Evolutionary conservation across 2,113 vertebrate genomes (phyloP).

Genomic region (Hassar affinis): DNA sequence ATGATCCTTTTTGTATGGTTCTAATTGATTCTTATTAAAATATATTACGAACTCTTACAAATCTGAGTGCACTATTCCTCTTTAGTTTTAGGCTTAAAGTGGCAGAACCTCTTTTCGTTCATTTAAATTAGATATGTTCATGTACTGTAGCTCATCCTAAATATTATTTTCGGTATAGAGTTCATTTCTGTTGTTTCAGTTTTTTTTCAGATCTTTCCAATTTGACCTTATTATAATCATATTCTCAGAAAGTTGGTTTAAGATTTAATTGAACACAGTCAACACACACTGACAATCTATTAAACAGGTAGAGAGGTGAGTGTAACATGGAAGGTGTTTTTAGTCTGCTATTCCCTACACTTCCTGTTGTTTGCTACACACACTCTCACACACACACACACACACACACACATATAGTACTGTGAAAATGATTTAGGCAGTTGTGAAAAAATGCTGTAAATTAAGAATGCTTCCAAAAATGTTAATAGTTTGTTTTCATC

Average conservation of each 20-base stretch:
- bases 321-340: conserved; percentile 23
- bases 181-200: not conserved
- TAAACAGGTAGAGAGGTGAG: conserved; percentile 12
- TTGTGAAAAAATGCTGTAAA: too few relatives aligned
- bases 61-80: not conserved
- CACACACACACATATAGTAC: too few relatives aligned
- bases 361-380: conserved; percentile 1
- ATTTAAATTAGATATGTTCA: not conserved
- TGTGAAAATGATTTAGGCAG: too few relatives aligned
- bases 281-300: conserved; percentile 10
- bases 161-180: not conserved
- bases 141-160: not conserved
- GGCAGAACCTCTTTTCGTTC: not conserved
- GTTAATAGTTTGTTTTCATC: too few relatives aligned
- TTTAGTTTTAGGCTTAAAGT: not conserved
- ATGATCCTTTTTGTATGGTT: not conserved
- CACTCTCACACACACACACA: too few relatives aligned
- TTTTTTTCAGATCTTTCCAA: not conserved
- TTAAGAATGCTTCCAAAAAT: too few relatives aligned
- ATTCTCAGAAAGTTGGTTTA: not conserved
- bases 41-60: not conserved
- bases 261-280: not conserved
- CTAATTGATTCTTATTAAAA: not conserved
- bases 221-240: not conserved
- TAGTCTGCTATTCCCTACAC: not conserved